phyloP scores from a whole-genome alignment of 2,797 vertebrate species.

The Rhynchonycteris naso region DNA sequence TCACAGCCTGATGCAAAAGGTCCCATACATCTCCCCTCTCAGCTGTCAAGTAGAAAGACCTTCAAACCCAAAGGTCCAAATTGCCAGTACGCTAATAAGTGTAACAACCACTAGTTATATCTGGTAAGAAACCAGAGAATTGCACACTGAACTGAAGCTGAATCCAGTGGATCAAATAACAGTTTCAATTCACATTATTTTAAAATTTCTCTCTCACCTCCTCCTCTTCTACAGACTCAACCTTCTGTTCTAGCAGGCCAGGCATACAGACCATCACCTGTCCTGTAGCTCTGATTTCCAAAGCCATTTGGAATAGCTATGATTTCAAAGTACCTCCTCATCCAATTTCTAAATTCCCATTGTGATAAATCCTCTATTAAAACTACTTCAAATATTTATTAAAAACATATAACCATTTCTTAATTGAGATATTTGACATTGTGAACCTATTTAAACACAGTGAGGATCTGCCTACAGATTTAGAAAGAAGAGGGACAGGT shows the following conservation, averaged over 20 bases:
- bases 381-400: conserved; percentile 14
- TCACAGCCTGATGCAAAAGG: conserved; percentile 46
- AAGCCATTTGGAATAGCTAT: neutral
- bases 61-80: conserved; percentile 37
- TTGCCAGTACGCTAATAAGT: neutral
- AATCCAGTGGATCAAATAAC: neutral
- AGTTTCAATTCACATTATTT: conserved; percentile 37
- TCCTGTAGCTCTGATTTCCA: conserved; percentile 11
- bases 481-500: neutral
- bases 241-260: neutral
- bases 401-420: conserved; percentile 42
- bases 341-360: conserved; percentile 14
- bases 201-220: conserved; percentile 15
- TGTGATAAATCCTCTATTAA: neutral
- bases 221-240: neutral
- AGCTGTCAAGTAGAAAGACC: conserved; percentile 3
- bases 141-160: neutral
- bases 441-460: neutral
- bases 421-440: neutral
- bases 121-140: neutral
- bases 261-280: neutral
- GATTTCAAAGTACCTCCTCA: conserved; percentile 48
- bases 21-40: neutral
- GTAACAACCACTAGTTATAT: neutral
- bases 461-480: neutral